phyloP scores from a whole-genome alignment of 2,888 invertebrate species.

The Conus canariensis region DNA sequence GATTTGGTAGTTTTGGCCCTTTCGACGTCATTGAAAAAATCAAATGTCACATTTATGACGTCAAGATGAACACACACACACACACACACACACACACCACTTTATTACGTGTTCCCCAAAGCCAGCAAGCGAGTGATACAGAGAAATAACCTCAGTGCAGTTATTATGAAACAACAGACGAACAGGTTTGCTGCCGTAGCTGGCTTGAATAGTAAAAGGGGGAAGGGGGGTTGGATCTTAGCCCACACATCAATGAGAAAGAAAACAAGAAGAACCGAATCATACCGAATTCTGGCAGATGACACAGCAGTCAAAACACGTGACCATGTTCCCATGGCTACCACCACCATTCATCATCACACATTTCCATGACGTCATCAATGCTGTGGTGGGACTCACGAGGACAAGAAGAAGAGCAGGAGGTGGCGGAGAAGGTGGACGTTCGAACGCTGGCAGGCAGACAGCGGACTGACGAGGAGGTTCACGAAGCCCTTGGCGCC shows the following conservation, averaged over 20 bases:
- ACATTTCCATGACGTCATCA: too few species aligned
- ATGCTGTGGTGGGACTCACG: neutral
- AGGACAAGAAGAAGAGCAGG: neutral
- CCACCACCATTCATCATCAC: too few species aligned
- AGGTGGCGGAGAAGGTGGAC: neutral
- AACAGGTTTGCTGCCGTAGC: neutral
- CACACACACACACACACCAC: neutral
- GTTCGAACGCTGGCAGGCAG: neutral
- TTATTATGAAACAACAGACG: too few species aligned
- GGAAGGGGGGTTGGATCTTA: too few species aligned
- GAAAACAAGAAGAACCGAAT: too few species aligned
- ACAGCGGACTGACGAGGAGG: neutral
- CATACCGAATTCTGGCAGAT: too few species aligned
- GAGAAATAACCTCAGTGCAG: too few species aligned
- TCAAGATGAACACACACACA: neutral
- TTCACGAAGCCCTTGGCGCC: too few species aligned
- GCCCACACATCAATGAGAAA: too few species aligned
- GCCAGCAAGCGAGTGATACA: neutral
- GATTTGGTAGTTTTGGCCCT: neutral
- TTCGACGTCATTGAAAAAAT: neutral
- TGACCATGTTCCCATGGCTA: too few species aligned
- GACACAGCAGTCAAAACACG: too few species aligned
- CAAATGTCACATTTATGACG: neutral
- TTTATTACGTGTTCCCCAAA: neutral
- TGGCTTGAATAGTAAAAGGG: neutral